phyloP scores from a whole-genome alignment of 2,113 vertebrate species.

The Salvelinus alpinus region DNA sequence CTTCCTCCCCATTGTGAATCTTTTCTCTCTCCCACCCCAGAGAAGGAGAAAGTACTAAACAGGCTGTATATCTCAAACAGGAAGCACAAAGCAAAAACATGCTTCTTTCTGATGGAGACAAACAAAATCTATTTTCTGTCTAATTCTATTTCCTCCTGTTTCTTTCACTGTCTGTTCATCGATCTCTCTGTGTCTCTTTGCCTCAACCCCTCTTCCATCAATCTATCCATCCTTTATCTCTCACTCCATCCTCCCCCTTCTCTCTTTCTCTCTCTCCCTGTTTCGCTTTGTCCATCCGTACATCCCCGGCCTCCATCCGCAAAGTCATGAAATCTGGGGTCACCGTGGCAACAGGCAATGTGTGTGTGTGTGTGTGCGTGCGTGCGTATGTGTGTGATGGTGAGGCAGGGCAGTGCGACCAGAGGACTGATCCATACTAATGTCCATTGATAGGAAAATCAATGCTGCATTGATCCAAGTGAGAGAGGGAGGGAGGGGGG shows the following conservation, averaged over 20 bases:
- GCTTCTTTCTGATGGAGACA: constrained; percentile 44
- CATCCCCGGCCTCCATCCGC: constrained; percentile 34
- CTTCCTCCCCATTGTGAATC: too few relatives aligned
- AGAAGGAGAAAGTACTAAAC: too few relatives aligned
- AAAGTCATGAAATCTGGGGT: constrained; percentile 72
- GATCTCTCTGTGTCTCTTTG: constrained; percentile 43
- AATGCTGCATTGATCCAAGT: constrained; percentile 90
- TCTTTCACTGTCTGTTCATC: constrained; percentile 34
- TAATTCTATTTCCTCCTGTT: constrained; percentile 62
- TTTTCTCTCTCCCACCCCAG: too few relatives aligned
- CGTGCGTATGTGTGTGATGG: constrained; percentile 5
- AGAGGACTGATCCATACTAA: constrained; percentile 87
- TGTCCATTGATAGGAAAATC: constrained; percentile 98
- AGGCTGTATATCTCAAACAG: too few relatives aligned
- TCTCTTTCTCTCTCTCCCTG: constrained; percentile 39
- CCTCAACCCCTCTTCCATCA: constrained; percentile 47
- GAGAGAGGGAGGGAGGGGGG: constrained; percentile 1
- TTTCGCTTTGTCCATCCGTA: constrained; percentile 19
- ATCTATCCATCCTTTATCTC: constrained; percentile 37
- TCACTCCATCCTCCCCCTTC: not conserved
- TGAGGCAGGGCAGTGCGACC: constrained; percentile 60
- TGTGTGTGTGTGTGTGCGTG: not conserved
- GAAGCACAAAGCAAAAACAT: constrained; percentile 5
- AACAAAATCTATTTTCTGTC: constrained; percentile 50
- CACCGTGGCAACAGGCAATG: constrained; percentile 57